Conservation (phyloP, 2,113 vertebrate species). For the Potamarius usumacintae region DNA sequence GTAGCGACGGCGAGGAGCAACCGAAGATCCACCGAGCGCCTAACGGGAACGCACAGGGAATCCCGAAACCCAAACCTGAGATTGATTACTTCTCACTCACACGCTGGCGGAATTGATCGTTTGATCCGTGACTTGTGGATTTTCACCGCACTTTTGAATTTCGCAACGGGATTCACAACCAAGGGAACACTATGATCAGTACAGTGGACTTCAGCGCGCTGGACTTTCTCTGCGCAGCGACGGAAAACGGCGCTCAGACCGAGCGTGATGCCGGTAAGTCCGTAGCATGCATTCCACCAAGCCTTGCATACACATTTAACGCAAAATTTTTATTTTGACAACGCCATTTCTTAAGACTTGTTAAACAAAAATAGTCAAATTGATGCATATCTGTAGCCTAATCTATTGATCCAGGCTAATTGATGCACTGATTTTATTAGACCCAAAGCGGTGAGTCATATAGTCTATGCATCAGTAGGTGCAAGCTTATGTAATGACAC, state of each 20-base stretch:
- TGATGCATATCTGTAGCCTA: not conserved
- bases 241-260: constrained; percentile 23
- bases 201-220: constrained; percentile 55
- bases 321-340: not conserved
- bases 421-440: not conserved
- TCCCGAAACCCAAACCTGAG: constrained; percentile 37
- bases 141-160: constrained; percentile 4
- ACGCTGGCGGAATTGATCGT: not conserved
- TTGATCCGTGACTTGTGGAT: constrained; percentile 35
- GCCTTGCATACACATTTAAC: not conserved
- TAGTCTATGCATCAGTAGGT: constrained; percentile 40
- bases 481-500: constrained; percentile 53
- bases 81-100: constrained; percentile 16
- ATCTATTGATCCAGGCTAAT: not conserved
- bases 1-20: constrained; percentile 45
- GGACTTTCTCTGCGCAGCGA: constrained; percentile 50
- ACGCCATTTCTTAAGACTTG: not conserved
- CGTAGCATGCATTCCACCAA: not conserved
- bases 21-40: not conserved
- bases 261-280: constrained; percentile 47
- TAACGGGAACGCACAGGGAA: constrained; percentile 41
- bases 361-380: not conserved
- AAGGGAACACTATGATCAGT: constrained; percentile 47
- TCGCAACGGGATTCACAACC: not conserved
- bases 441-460: constrained; percentile 48